Evolutionary conservation across 2,888 invertebrate species (phyloP), one percentile per base, ranked within the genome.

Genomic region (Trypoxylon attenuatum): DNA sequence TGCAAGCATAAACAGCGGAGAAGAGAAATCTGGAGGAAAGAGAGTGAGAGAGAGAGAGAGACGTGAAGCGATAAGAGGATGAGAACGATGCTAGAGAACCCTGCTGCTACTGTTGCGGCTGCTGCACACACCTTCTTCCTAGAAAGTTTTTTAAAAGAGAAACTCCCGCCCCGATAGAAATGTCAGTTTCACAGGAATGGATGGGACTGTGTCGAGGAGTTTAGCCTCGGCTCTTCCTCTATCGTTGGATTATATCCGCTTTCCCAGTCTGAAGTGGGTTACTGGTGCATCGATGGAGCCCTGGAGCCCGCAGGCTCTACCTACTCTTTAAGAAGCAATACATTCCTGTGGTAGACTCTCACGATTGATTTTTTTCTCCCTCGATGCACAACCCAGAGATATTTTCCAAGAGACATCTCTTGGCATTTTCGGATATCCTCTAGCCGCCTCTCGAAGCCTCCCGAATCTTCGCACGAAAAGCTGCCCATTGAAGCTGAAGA

Each of bases 161-260:
- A 73, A 63, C 73, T n/a, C 64, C 57, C 69, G 62, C 62, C 33
- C 55, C 74, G 76, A 76, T 76, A 76, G 72, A 76, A 74, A 73
- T 61, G 76, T 76, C 76, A 74, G 69, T 76, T 66, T 51, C 57
- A 59, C 52, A 65, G 51, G 69, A 77, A 76, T 70, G 67, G 77
- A 77, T 73, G 73, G 67, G 69, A 50, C 63, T 52, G 39, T 5
- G 39, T 54, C 54, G 18, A 60, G 13, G 45, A 53, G 55, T 58
- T 53, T 33, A 56, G 46, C 53, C 70, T 19, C 60, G 61, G 58
- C 55, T 62, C 54, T 23, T 27, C 50, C 39, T 43, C 58, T 64
- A 58, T 54, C 64, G 67, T 59, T 75, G 63, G 57, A 71, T 77
- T 74, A 69, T 75, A 74, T 65, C 65, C 68, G 67, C 69, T 74